Base-by-base conservation (phyloP, 2,888 invertebrate species). In the Apamea sordens region DNA sequence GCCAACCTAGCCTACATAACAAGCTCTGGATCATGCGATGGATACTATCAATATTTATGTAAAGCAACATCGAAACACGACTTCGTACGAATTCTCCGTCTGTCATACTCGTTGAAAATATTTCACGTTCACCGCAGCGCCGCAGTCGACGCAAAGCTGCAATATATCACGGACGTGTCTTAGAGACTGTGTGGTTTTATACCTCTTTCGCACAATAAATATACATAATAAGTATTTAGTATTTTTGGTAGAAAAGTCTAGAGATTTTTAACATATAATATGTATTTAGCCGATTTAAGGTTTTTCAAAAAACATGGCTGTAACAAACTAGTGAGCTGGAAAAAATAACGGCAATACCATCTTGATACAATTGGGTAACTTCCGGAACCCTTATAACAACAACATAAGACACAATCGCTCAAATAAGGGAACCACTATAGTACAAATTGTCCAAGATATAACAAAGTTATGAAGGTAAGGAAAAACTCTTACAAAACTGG, bases 391-490 rank as follows among this genome's bases (percentile, higher is more conserved):
- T 68, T 67, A 44, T 32, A 64, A 63, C 7, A 77, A 73, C 10
- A 68, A 61, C 21, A 68, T 36, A 63, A 72, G n/a, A n/a, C n/a
- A 21, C 67, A 18, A 76, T 47, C 15, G 63, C 47, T 28, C 28
- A 71, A 69, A 63, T 73, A 63, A 76, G 69, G 44, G 56, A 73
- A 78, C 67, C 18, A 63, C 59, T 73, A 70, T 73, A 64, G 41
- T 44, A 53, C 59, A 15, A 71, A 28, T 85, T 76, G 73, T 68
- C 67, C 70, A 73, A 73, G 73, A 67, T 76, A 83, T 77, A 79
- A 81, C 67, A 63, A 61, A 11, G n/a, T n/a, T 59, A 59, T 11
- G 56, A 59, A 59, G 56, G n/a, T 59, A 59, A 13, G 11, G 56
- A 59, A 5, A 10, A 53, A 59, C 1, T 59, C 56, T n/a, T 4